These are phyloP conservation scores for Dryas iulia DNA, from an alignment of 1,140 invertebrate species.

Conservation along the genomic window DNA sequence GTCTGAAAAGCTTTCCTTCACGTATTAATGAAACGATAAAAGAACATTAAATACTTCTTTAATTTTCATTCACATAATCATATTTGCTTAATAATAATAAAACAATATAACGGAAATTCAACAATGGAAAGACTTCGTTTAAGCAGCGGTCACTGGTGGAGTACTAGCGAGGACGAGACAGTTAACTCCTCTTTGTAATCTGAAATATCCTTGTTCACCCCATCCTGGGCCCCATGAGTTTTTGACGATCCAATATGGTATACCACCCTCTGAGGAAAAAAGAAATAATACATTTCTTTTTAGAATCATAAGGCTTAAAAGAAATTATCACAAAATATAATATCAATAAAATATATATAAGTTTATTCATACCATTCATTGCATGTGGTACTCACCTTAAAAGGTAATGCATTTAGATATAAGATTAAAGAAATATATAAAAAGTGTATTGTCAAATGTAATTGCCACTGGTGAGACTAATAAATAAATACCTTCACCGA, in stretches of 20 bases:
- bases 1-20: no score
- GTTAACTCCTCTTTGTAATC: constrained; percentile 15
- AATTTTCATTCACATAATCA: neutral
- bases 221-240: constrained; percentile 19
- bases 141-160: neutral
- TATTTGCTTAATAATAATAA: neutral
- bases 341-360: no score
- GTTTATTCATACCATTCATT: no score
- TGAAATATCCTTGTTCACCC: constrained; percentile 24
- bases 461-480: no score
- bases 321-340: no score
- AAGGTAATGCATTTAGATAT: no score
- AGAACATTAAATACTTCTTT: no score
- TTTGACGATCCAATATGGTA: constrained; percentile 18
- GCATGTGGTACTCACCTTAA: no score
- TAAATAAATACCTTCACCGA: neutral
- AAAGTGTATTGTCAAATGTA: no score
- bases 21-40: no score
- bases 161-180: neutral
- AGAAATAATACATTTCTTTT: neutral
- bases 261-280: neutral
- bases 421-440: no score
- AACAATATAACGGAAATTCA: neutral
- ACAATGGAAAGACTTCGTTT: neutral
- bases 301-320: neutral